A percentile compares a stretch with the other conserved stretches of the same genome.
These are phyloP conservation scores for Alcedo atthis DNA, from an alignment of 2,797 vertebrate species.

Conservation along the genomic window DNA sequence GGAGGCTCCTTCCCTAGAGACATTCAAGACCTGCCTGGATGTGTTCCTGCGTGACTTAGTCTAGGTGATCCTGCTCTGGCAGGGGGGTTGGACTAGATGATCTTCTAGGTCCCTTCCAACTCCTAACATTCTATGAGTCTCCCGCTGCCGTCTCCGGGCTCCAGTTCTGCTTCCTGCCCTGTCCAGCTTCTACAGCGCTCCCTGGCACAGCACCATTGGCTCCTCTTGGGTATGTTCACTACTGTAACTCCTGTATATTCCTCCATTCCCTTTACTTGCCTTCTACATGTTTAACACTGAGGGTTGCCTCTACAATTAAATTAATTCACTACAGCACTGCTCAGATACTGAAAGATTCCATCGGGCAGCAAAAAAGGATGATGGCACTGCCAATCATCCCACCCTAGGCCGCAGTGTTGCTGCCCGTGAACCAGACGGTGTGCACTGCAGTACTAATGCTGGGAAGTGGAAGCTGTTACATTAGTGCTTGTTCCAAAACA, in stretches of 20 bases:
- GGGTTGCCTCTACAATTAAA: neutral
- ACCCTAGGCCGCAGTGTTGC: neutral
- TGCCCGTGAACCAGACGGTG: neutral
- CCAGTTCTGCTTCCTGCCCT: neutral
- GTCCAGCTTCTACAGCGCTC: neutral
- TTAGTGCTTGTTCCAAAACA: neutral
- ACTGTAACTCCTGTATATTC: neutral
- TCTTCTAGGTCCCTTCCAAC: no score
- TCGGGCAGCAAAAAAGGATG: neutral
- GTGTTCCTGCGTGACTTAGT: no score
- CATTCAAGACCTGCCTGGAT: no score
- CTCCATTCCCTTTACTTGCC: neutral
- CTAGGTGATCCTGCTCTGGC: no score
- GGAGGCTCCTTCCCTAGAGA: no score
- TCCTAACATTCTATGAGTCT: no score
- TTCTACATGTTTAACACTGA: neutral
- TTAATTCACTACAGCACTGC: neutral
- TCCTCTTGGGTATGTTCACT: neutral
- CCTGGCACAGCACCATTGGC: neutral
- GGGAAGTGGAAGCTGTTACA: neutral
- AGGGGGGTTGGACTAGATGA: no score
- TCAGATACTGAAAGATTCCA: neutral
- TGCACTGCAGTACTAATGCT: neutral
- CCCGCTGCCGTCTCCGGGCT: neutral
- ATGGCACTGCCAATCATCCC: neutral